Conservation (phyloP, 2,797 vertebrate species). For the Botia kubotai region DNA sequence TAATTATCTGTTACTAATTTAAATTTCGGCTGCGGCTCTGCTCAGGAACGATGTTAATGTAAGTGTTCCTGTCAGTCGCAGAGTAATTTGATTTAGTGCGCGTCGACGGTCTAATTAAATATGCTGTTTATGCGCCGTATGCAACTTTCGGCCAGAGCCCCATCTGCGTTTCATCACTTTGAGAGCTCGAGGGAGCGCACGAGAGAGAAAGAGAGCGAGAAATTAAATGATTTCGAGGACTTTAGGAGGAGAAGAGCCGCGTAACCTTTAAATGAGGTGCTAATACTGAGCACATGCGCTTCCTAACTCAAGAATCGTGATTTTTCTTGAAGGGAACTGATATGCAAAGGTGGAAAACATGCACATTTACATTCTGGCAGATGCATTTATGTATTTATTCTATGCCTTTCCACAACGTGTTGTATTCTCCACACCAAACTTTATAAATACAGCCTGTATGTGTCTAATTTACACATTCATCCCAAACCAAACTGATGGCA, state of each 20-base stretch:
- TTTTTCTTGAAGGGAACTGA: slow-evolving; percentile 12
- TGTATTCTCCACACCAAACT: background rate
- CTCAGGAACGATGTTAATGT: slow-evolving; percentile 83
- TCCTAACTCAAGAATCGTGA: background rate
- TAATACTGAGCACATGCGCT: slow-evolving; percentile 26
- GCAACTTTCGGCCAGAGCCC: slow-evolving; percentile 78
- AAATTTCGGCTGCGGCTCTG: slow-evolving; percentile 83
- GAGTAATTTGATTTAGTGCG: slow-evolving; percentile 86
- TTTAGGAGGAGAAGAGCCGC: slow-evolving; percentile 29
- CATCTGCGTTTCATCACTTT: slow-evolving; percentile 82
- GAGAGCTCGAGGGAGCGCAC: slow-evolving; percentile 40
- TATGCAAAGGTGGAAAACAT: background rate
- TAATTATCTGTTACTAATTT: slow-evolving; percentile 89
- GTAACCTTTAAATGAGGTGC: slow-evolving; percentile 54
- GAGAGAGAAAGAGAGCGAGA: slow-evolving; percentile 7
- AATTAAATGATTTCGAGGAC: slow-evolving; percentile 34
- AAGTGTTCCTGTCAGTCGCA: slow-evolving; percentile 85
- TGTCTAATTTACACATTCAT: background rate
- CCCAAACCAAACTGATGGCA: slow-evolving; percentile 29
- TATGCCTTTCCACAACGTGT: background rate
- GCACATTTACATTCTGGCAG: background rate
- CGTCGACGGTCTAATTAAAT: slow-evolving; percentile 85
- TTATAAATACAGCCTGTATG: slow-evolving; percentile 16
- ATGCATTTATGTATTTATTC: background rate
- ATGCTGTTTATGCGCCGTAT: slow-evolving; percentile 81